Conservation (phyloP, 2,797 vertebrate genomes). For the Peromyscus attwateri region DNA sequence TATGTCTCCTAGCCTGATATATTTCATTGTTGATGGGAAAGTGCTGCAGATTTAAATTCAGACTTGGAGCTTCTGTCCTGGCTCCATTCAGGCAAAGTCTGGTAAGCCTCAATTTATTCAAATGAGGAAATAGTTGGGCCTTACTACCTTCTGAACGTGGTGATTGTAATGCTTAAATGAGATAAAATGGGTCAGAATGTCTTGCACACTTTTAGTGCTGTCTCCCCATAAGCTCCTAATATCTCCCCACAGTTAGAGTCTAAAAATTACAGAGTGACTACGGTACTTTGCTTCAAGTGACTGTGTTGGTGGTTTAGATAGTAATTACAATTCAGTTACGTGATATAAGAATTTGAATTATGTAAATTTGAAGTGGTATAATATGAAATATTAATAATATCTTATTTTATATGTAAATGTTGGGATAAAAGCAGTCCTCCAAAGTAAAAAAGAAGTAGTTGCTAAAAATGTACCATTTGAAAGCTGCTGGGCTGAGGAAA, state of each 20-base stretch:
- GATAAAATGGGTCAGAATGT: conserved; percentile 55
- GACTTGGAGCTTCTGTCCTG: conserved; percentile 3
- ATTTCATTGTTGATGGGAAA: conserved; percentile 33
- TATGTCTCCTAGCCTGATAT: neutral
- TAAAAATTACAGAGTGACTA: conserved; percentile 33
- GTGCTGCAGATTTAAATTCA: conserved; percentile 33
- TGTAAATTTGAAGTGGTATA: conserved; percentile 53
- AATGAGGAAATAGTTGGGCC: conserved; percentile 60
- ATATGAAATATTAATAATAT: conserved; percentile 63
- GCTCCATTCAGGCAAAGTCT: neutral
- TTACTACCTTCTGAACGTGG: neutral
- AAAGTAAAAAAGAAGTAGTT: conserved; percentile 51
- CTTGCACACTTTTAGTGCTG: neutral
- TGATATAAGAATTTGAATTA: conserved; percentile 39
- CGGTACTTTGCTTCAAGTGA: conserved; percentile 17
- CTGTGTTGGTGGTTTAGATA: neutral
- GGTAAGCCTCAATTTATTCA: neutral
- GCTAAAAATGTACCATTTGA: conserved; percentile 47
- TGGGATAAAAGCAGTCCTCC: conserved; percentile 31
- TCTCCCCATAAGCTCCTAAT: neutral
- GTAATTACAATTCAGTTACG: conserved; percentile 12
- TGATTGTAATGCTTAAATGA: neutral
- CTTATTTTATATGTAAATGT: conserved; percentile 63
- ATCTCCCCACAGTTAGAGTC: neutral
- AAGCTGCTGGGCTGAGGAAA: neutral